A percentile compares a stretch with the other conserved stretches of the same genome.
Evolutionary conservation across 1,140 invertebrate genomes (phyloP).

Genomic region (Battus philenor): DNA sequence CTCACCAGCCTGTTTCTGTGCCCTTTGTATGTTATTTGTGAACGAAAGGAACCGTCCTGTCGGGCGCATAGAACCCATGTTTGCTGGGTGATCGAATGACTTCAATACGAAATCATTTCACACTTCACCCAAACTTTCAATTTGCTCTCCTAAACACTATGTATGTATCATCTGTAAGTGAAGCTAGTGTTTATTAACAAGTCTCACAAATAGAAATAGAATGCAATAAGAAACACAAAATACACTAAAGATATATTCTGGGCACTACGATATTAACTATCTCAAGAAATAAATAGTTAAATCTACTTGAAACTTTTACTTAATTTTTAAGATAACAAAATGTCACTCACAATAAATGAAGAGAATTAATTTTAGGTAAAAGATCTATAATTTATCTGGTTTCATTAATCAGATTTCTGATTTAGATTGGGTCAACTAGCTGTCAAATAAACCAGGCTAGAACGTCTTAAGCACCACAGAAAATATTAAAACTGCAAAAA

Average conservation of each 20-base stretch:
- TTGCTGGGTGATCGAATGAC: conserved; percentile 28
- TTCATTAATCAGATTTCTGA: conserved; percentile 6
- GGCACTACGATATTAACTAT: too few relatives aligned
- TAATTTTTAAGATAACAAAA: not conserved
- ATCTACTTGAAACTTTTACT: too few relatives aligned
- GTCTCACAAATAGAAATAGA: conserved; percentile 45
- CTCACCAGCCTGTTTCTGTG: conserved; percentile 68
- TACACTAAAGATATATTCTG: conserved; percentile 15
- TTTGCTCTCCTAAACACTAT: conserved; percentile 29
- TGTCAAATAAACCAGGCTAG: conserved; percentile 20
- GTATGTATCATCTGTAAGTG: conserved; percentile 41
- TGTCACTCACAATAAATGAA: conserved; percentile 15
- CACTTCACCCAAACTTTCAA: conserved; percentile 22
- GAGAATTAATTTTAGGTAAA: conserved; percentile 1
- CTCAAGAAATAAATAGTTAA: too few relatives aligned
- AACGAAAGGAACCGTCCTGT: conserved; percentile 68
- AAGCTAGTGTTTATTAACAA: conserved; percentile 37
- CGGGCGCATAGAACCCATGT: conserved; percentile 72
- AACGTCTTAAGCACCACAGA: too few relatives aligned
- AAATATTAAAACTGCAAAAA: too few relatives aligned
- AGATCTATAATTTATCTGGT: conserved; percentile 7
- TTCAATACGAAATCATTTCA: conserved; percentile 45
- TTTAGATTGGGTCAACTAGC: conserved; percentile 14
- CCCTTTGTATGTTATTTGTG: conserved; percentile 69
- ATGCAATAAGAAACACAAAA: conserved; percentile 43